Conservation (phyloP, 1,140 invertebrate species). For the Pseudoatta argentina region DNA sequence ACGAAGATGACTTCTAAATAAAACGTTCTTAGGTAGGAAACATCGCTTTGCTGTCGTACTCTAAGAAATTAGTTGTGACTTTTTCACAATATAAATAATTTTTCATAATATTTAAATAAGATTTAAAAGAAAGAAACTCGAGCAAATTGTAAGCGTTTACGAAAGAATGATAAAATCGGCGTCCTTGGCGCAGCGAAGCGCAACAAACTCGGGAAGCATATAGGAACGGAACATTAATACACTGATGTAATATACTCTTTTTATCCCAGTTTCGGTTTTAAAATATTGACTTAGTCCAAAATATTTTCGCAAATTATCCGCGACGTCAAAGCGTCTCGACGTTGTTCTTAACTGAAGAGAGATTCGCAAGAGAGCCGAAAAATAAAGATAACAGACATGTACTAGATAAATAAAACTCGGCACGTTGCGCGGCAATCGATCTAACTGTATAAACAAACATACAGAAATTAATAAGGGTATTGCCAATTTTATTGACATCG, state of each 20-base stretch:
- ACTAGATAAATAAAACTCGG: constrained; percentile 27
- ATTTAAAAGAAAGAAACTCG: not conserved
- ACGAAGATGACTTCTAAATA: not conserved
- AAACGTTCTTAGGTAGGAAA: not conserved
- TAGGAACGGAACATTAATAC: constrained; percentile 1
- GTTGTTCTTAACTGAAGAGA: not conserved
- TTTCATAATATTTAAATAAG: not conserved
- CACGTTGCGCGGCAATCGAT: constrained; percentile 9
- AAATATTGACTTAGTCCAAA: constrained; percentile 6
- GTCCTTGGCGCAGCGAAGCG: not conserved
- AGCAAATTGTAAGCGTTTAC: not conserved
- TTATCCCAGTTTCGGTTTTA: not conserved
- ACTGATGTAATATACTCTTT: not conserved
- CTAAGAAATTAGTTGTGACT: constrained; percentile 2
- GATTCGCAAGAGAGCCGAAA: not conserved
- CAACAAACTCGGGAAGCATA: not conserved
- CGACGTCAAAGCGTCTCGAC: not conserved
- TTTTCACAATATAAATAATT: not conserved
- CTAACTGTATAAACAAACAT: constrained; percentile 1
- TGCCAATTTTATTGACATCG: constrained; percentile 36
- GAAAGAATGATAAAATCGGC: constrained; percentile 31
- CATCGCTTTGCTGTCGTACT: not conserved
- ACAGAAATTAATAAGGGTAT: not conserved
- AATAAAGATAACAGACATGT: constrained; percentile 7
- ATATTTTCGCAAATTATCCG: not conserved